These are phyloP conservation scores for Heliothis subflexa DNA, from an alignment of 1,140 invertebrate species.

Conservation along the genomic window DNA sequence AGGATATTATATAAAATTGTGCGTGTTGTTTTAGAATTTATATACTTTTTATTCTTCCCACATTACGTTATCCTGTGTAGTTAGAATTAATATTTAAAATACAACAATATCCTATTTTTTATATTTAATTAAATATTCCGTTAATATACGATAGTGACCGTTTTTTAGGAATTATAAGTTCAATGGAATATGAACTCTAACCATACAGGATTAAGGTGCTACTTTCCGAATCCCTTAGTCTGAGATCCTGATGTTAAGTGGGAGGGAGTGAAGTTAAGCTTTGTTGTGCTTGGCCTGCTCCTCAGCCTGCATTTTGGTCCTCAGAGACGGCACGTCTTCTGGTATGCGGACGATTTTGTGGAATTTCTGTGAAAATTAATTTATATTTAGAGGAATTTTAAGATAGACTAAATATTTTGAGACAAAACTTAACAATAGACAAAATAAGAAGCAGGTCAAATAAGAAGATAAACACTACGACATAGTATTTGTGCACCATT, in stretches of 20 bases:
- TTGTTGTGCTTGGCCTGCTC: constrained; percentile 76
- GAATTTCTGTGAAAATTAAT: constrained; percentile 90
- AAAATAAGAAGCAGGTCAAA: too few relatives aligned
- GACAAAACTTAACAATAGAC: too few relatives aligned
- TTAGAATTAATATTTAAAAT: not conserved
- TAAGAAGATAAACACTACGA: too few relatives aligned
- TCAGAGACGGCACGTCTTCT: constrained; percentile 90
- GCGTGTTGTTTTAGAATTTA: constrained; percentile 60
- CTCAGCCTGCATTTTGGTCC: constrained; percentile 91
- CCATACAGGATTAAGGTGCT: constrained; percentile 25
- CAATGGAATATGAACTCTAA: constrained; percentile 9
- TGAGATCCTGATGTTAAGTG: constrained; percentile 64
- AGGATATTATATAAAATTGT: constrained; percentile 58
- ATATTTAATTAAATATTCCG: not conserved
- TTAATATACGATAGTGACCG: not conserved
- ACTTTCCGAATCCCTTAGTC: constrained; percentile 40
- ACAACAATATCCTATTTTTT: not conserved
- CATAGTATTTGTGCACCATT: too few relatives aligned
- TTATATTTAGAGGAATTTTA: not conserved
- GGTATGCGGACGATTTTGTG: constrained; percentile 93
- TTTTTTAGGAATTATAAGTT: not conserved
- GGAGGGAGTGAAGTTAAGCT: constrained; percentile 54
- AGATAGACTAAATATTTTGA: not conserved
- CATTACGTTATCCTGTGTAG: not conserved
- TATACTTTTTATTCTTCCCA: constrained; percentile 41